Evolutionary conservation across 2,888 invertebrate genomes (phyloP).

Genomic region (Empis stercorea): DNA sequence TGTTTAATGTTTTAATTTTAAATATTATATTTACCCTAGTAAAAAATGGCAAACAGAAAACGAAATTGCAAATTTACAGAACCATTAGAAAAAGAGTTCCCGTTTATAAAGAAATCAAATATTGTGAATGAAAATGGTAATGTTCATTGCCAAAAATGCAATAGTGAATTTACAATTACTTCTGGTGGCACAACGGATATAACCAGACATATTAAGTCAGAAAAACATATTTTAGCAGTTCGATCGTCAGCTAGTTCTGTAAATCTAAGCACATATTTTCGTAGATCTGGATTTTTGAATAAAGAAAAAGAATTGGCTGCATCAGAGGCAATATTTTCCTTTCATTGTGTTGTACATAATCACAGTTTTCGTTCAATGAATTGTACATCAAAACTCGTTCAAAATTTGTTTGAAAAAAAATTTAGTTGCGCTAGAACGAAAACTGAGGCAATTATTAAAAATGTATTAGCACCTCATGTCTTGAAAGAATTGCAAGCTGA

Average conservation of each 20-base stretch:
- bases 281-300: neutral
- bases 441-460: neutral
- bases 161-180: neutral
- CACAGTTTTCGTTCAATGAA: neutral
- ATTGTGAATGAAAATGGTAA: neutral
- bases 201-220: neutral
- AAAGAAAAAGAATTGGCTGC: neutral
- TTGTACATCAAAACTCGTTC: neutral
- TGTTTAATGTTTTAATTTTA: neutral
- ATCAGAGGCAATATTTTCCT: neutral
- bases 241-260: too few relatives aligned
- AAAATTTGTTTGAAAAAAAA: neutral
- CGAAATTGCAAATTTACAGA: neutral
- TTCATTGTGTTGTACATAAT: too few relatives aligned
- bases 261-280: too few relatives aligned
- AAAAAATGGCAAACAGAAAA: neutral
- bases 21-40: neutral
- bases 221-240: neutral
- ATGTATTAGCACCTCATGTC: neutral
- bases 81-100: neutral
- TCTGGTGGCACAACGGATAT: neutral
- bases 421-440: neutral
- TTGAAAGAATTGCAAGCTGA: conserved; percentile 10
- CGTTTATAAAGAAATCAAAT: neutral
- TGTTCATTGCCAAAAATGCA: neutral